phyloP scores from a whole-genome alignment of 2,113 vertebrate genomes.

The Xiphias gladius region DNA sequence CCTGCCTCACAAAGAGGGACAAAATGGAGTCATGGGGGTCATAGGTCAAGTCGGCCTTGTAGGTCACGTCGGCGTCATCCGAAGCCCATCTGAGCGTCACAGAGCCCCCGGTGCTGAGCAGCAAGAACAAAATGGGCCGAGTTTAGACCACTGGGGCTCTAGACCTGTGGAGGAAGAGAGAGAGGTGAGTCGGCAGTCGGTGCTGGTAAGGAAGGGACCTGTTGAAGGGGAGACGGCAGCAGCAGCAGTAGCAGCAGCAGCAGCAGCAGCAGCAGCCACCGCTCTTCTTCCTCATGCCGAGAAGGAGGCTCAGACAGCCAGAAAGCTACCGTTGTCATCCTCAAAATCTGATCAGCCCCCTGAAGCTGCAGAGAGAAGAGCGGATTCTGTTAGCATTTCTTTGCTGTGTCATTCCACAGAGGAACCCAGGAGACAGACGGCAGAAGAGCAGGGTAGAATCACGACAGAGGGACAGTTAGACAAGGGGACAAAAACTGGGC shows the following conservation, averaged over 20 bases:
- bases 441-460: not conserved
- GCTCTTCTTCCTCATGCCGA: not conserved
- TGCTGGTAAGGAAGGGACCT: constrained; percentile 73
- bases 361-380: constrained; percentile 1
- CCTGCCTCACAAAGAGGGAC: constrained; percentile 59
- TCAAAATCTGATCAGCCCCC: constrained; percentile 7
- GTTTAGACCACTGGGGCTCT: constrained; percentile 3
- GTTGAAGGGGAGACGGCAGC: constrained; percentile 20
- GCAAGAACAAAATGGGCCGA: constrained; percentile 61
- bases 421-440: constrained; percentile 25
- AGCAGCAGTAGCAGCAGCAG: too few relatives aligned
- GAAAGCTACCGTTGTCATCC: not conserved
- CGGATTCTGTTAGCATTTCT: not conserved
- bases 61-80: constrained; percentile 78
- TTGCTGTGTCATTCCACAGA: constrained; percentile 2
- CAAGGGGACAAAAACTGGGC: not conserved
- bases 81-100: constrained; percentile 68
- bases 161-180: constrained; percentile 46
- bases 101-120: constrained; percentile 5
- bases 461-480: constrained; percentile 12
- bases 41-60: constrained; percentile 64
- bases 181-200: constrained; percentile 72
- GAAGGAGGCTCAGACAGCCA: not conserved
- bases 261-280: not conserved
- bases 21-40: constrained; percentile 70